Percentiles rank a stretch among this genome's conserved stretches.
Conservation (phyloP, 1,140 invertebrate species). For the Neodiprion pinetum region DNA sequence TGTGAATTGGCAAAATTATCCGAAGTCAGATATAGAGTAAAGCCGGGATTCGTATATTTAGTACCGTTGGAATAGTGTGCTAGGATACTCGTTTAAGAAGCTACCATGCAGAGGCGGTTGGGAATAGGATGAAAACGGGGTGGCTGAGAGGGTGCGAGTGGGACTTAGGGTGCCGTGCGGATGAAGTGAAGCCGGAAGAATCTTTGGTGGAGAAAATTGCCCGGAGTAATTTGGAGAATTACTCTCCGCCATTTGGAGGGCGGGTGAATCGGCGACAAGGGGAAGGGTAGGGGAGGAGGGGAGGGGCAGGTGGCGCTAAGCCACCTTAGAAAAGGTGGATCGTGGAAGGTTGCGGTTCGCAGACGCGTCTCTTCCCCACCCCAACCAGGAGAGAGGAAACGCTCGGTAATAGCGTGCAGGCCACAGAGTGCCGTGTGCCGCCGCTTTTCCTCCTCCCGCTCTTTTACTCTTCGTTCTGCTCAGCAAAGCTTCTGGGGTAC, state of each 20-base stretch:
- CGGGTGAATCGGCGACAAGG: background rate
- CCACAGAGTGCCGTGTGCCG: background rate
- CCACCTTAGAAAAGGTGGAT: slow-evolving; percentile 5
- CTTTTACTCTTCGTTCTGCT: background rate
- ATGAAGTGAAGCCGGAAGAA: slow-evolving; percentile 7
- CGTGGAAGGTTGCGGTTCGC: background rate
- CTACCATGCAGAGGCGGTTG: too few species aligned
- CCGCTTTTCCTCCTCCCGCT: too few species aligned
- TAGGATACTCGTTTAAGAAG: background rate
- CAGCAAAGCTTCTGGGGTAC: background rate
- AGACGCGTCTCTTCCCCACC: background rate
- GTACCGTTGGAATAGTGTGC: background rate
- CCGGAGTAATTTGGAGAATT: background rate
- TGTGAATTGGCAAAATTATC: too few species aligned
- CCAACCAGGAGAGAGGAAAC: too few species aligned
- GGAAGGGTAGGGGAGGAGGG: background rate
- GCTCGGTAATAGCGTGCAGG: background rate
- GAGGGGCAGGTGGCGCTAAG: background rate
- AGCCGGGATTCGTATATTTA: too few species aligned
- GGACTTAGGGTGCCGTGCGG: background rate
- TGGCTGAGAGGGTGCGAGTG: background rate
- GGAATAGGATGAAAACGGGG: background rate
- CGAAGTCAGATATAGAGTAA: too few species aligned
- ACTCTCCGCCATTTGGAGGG: background rate
- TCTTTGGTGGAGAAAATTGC: background rate